phyloP scores from a whole-genome alignment of 2,888 invertebrate genomes.

The Linyphia triangularis region DNA sequence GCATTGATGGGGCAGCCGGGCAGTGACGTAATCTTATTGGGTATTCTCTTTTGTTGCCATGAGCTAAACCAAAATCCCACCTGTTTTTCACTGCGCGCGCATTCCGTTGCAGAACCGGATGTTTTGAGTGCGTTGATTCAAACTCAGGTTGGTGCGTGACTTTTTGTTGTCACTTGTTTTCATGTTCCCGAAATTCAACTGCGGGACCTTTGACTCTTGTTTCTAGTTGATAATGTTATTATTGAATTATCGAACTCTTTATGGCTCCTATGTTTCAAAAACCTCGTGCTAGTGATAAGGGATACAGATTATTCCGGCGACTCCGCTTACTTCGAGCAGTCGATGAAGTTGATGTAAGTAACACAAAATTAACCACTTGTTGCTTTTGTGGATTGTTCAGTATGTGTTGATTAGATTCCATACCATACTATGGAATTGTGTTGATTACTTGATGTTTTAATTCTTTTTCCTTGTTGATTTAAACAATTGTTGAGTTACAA shows the following conservation, averaged over 20 bases:
- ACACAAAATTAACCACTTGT: background rate
- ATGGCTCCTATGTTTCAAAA: conserved; percentile 34
- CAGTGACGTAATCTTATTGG: no score
- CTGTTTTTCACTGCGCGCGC: background rate
- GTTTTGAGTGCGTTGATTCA: background rate
- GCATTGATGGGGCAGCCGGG: no score
- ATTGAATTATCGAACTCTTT: background rate
- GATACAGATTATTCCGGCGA: conserved; percentile 23
- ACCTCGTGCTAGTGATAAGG: background rate
- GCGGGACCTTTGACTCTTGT: background rate
- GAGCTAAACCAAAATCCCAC: no score
- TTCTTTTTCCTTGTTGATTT: no score
- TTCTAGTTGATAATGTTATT: background rate
- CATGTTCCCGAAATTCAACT: background rate
- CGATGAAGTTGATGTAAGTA: conserved; percentile 63
- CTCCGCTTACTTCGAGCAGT: conserved; percentile 3
- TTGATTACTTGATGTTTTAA: no score
- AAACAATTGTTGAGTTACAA: no score
- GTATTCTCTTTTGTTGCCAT: no score
- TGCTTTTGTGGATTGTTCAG: background rate
- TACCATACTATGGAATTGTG: no score
- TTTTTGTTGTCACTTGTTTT: background rate
- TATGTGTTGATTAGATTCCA: no score
- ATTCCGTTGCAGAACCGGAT: background rate
- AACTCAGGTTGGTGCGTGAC: background rate